A percentile compares a stretch with the other conserved stretches of the same genome.
These are phyloP conservation scores for Dryoscopus gambensis DNA, from an alignment of 2,113 vertebrate genomes.

Conservation along the genomic window DNA sequence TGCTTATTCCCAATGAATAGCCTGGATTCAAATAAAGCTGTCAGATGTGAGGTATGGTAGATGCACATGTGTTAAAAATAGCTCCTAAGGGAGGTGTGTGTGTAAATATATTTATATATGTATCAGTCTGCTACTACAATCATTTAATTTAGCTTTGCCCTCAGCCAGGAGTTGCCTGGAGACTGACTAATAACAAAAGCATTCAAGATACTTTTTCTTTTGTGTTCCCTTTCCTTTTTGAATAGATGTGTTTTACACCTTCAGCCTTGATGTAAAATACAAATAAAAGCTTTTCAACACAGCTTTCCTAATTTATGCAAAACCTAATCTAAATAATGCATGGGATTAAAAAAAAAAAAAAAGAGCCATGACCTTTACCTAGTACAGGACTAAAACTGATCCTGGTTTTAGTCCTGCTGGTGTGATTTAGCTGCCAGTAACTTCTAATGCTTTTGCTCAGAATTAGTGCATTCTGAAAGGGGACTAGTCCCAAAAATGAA, in stretches of 20 bases:
- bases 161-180: constrained; percentile 11
- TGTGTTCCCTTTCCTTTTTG: neutral
- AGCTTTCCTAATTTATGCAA: neutral
- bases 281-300: neutral
- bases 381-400: neutral
- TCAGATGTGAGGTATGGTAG: constrained; percentile 4
- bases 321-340: neutral
- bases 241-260: neutral
- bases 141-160: constrained; percentile 42
- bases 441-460: neutral
- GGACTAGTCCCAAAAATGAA: neutral
- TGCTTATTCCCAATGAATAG: constrained; percentile 28
- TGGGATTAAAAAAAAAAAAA: neutral
- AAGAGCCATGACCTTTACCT: neutral
- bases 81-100: neutral
- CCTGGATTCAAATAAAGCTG: constrained; percentile 29
- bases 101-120: neutral
- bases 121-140: neutral
- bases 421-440: neutral
- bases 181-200: constrained; percentile 29
- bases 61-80: constrained; percentile 19
- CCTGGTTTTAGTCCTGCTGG: neutral
- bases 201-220: neutral
- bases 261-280: neutral
- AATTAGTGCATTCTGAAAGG: neutral